A percentile compares a stretch with the other conserved stretches of the same genome.
phyloP scores from a whole-genome alignment of 2,888 invertebrate species.

The Psylliodes chrysocephalus region DNA sequence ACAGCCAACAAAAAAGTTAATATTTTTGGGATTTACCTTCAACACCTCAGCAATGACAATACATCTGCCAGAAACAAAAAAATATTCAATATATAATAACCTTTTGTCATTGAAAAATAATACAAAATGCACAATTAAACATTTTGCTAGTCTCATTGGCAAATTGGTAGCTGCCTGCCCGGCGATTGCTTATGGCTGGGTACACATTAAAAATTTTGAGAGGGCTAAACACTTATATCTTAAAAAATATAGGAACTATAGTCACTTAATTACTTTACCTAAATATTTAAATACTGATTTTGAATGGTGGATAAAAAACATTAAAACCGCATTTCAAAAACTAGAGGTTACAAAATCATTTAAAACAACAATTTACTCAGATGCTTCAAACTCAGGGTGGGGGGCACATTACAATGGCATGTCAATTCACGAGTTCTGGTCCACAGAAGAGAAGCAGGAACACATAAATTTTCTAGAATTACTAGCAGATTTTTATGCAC shows the following conservation, averaged over 20 bases:
- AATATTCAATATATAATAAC: conserved; percentile 4
- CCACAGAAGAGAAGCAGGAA: background rate
- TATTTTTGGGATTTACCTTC: conserved; percentile 12
- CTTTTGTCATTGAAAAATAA: too few relatives aligned
- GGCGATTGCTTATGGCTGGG: too few relatives aligned
- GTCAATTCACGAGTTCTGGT: background rate
- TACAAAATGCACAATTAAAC: too few relatives aligned
- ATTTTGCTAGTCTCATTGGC: too few relatives aligned
- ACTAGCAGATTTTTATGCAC: conserved; percentile 2
- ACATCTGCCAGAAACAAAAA: conserved; percentile 9
- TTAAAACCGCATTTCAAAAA: background rate
- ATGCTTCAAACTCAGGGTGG: conserved; percentile 17
- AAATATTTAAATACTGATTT: too few relatives aligned
- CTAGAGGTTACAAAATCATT: background rate
- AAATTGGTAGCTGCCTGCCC: too few relatives aligned
- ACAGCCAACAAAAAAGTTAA: background rate
- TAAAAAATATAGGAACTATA: background rate
- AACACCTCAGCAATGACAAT: conserved; percentile 7
- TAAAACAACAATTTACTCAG: conserved; percentile 13
- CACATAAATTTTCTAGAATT: conserved; percentile 12
- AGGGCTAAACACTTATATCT: conserved; percentile 2
- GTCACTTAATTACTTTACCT: too few relatives aligned
- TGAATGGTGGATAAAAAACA: too few relatives aligned
- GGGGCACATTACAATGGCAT: background rate
- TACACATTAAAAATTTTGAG: too few relatives aligned